Percentiles rank a stretch among this genome's conserved stretches.
Evolutionary conservation across 2,113 vertebrate genomes (phyloP).

Genomic region (Crotalus tigris): DNA sequence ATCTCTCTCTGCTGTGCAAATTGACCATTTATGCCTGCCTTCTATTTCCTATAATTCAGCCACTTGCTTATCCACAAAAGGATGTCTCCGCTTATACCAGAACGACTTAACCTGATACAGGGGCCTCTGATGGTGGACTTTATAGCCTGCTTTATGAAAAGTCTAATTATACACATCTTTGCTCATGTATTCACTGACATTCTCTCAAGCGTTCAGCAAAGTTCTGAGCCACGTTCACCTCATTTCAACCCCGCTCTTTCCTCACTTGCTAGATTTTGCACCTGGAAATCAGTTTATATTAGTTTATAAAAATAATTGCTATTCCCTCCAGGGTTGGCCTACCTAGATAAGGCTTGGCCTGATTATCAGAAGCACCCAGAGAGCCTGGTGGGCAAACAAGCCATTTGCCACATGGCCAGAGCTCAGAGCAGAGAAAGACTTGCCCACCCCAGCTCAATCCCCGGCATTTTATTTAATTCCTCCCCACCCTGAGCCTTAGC

Average conservation of each 20-base stretch:
- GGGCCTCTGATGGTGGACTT: slow-evolving; percentile 6
- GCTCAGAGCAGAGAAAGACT: background rate
- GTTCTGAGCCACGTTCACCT: background rate
- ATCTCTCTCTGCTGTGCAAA: slow-evolving; percentile 28
- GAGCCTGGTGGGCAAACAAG: background rate
- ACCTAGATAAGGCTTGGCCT: background rate
- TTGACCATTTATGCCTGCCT: slow-evolving; percentile 31
- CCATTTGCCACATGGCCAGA: background rate
- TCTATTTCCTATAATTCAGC: slow-evolving; percentile 28
- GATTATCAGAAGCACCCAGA: background rate
- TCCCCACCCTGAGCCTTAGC: background rate
- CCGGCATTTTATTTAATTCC: background rate
- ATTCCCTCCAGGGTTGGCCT: background rate
- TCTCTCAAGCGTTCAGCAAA: background rate
- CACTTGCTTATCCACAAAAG: slow-evolving; percentile 22
- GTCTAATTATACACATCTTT: slow-evolving; percentile 26
- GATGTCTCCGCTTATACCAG: slow-evolving; percentile 11
- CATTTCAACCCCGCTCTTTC: background rate
- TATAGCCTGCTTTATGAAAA: slow-evolving; percentile 21
- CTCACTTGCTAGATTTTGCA: background rate
- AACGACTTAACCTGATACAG: slow-evolving; percentile 25
- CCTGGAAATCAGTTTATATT: background rate
- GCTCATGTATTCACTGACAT: slow-evolving; percentile 1
- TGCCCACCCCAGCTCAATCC: background rate
- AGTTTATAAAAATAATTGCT: background rate